Evolutionary conservation across 2,888 invertebrate species (phyloP).

Genomic region (Athalia cordata): DNA sequence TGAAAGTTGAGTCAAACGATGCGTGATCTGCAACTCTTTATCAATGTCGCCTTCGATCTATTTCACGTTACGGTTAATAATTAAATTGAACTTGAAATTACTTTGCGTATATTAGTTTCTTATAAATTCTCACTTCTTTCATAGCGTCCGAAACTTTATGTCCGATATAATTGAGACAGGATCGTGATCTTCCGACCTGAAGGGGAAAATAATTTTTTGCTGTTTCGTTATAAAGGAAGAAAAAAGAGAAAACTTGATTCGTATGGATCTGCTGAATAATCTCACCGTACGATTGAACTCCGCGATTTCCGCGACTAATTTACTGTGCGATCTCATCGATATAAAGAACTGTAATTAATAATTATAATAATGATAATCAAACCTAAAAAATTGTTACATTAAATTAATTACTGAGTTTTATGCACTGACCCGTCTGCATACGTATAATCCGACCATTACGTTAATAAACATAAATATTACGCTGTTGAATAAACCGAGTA

Average conservation of each 20-base stretch:
- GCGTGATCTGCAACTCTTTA: conserved; percentile 63
- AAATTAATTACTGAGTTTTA: conserved; percentile 1
- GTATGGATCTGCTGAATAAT: background rate
- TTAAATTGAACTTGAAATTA: background rate
- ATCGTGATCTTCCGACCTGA: conserved; percentile 63
- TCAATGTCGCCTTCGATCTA: conserved; percentile 65
- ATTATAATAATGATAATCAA: background rate
- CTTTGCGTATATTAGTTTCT: background rate
- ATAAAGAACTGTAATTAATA: conserved; percentile 58
- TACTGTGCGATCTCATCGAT: conserved; percentile 60
- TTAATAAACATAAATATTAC: conserved; percentile 60
- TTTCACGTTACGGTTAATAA: background rate
- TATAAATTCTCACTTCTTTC: conserved; percentile 61
- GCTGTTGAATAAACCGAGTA: conserved; percentile 60
- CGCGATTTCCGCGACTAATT: conserved; percentile 59
- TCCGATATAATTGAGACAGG: conserved; percentile 61
- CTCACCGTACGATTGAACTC: conserved; percentile 62
- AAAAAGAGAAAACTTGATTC: background rate
- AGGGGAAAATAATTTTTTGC: conserved; percentile 15
- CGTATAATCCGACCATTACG: conserved; percentile 57
- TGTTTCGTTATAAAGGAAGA: background rate
- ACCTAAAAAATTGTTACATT: background rate
- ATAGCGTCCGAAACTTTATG: conserved; percentile 61
- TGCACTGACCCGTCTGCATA: conserved; percentile 61
- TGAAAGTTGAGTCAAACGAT: conserved; percentile 62